These are phyloP conservation scores for Megalops cyprinoides DNA, from an alignment of 2,797 vertebrate genomes.

Conservation along the genomic window DNA sequence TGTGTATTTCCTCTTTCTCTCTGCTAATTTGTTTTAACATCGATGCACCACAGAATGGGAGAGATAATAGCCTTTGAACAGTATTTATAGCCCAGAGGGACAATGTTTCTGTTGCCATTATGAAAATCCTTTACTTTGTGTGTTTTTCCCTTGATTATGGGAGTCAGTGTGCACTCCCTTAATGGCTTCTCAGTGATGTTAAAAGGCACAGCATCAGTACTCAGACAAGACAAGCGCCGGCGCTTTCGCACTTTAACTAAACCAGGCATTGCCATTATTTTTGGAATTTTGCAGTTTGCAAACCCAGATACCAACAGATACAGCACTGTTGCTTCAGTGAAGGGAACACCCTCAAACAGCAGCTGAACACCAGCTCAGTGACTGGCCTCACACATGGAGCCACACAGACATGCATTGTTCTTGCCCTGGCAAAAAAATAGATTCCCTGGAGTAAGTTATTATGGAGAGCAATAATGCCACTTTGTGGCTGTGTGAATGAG, in stretches of 20 bases:
- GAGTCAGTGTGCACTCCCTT: background rate
- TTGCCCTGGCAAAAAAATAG: background rate
- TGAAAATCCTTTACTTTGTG: constrained; percentile 21
- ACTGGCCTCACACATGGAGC: background rate
- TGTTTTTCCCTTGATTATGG: constrained; percentile 17
- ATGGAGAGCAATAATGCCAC: background rate
- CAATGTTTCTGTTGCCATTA: background rate
- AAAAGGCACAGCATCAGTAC: background rate
- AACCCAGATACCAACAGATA: background rate
- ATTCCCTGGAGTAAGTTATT: background rate
- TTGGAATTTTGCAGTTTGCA: background rate
- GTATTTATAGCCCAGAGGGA: constrained; percentile 19
- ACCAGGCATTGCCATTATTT: background rate
- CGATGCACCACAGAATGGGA: background rate
- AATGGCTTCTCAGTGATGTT: background rate
- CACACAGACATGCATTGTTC: background rate
- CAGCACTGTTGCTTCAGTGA: background rate
- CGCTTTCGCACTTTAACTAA: background rate
- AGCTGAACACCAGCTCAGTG: no score
- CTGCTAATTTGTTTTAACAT: constrained; percentile 21
- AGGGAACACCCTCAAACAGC: no score
- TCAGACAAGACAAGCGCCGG: background rate
- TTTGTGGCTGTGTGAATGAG: constrained; percentile 43
- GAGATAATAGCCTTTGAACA: constrained; percentile 28
- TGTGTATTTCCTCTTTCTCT: background rate